Evolutionary conservation across 1,140 invertebrate genomes (phyloP).

Genomic region (Drosophila cardini): DNA sequence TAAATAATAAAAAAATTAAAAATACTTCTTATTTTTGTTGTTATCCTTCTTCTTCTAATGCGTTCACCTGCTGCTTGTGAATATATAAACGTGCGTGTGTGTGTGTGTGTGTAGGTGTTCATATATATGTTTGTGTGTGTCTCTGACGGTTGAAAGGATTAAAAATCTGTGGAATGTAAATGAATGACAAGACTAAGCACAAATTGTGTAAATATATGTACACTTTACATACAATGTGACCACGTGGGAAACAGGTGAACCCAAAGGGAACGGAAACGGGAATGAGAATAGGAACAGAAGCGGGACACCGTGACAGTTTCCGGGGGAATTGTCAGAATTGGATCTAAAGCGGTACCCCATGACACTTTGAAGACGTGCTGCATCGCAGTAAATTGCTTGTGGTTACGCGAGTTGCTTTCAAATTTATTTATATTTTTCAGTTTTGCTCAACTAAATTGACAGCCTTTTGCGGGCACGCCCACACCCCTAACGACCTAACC

Average conservation of each 20-base stretch:
- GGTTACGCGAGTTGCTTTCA: constrained; percentile 50
- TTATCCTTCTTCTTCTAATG: constrained; percentile 1
- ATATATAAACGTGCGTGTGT: neutral
- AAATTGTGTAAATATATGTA: constrained; percentile 33
- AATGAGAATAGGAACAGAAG: too few relatives aligned
- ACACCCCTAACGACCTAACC: neutral
- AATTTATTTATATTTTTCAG: constrained; percentile 56
- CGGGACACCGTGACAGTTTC: neutral
- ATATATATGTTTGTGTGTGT: neutral
- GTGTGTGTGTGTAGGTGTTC: constrained; percentile 7
- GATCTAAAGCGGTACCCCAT: constrained; percentile 6
- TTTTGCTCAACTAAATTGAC: constrained; percentile 24
- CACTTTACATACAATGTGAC: neutral
- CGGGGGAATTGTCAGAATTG: neutral
- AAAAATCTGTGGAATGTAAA: constrained; percentile 50
- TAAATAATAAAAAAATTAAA: constrained; percentile 72
- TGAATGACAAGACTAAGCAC: constrained; percentile 29
- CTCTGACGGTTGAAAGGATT: constrained; percentile 66
- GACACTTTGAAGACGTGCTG: constrained; percentile 70
- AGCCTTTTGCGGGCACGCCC: constrained; percentile 6
- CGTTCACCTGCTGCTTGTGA: constrained; percentile 23
- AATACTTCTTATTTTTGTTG: constrained; percentile 17
- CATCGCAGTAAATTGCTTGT: constrained; percentile 54
- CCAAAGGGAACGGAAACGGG: neutral
- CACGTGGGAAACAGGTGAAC: constrained; percentile 9